A percentile compares a stretch with the other conserved stretches of the same genome.
Evolutionary conservation across 2,797 vertebrate genomes (phyloP).

Genomic region (Eulemur albifrons): DNA sequence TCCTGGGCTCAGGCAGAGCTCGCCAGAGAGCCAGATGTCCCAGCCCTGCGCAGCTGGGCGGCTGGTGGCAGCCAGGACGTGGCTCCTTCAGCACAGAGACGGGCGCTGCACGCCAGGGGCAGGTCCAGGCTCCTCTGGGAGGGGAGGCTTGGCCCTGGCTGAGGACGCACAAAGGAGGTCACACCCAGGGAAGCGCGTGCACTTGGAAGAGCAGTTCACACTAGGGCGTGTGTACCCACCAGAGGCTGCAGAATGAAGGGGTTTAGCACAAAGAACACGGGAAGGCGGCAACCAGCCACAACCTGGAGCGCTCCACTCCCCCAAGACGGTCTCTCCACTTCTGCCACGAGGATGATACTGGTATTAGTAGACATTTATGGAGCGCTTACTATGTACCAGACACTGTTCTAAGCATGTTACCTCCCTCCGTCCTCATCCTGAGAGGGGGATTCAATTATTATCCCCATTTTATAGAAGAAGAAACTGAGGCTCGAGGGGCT

Average conservation of each 20-base stretch:
- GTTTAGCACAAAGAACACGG: background rate
- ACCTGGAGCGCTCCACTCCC: background rate
- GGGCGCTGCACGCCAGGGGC: fast-evolving
- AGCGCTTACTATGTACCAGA: background rate
- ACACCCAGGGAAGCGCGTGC: fast-evolving
- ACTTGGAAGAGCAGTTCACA: background rate
- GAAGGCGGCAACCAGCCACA: background rate
- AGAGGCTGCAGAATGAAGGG: too few species aligned
- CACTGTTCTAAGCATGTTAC: background rate
- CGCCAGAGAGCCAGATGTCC: constrained; percentile 63
- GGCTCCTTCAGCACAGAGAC: background rate
- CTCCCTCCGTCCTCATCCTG: background rate
- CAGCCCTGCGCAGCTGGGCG: constrained; percentile 50
- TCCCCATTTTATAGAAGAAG: background rate
- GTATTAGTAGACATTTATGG: background rate
- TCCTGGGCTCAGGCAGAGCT: constrained; percentile 40
- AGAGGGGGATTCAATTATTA: too few species aligned
- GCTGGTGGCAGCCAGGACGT: background rate
- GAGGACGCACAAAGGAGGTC: background rate
- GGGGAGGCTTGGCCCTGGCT: fast-evolving
- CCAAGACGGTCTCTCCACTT: background rate
- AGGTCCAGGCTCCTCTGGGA: background rate
- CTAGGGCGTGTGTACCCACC: background rate
- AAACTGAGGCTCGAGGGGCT: background rate
- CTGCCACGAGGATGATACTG: fast-evolving